These are phyloP conservation scores for Poeciliopsis gracilis DNA, from an alignment of 2,797 vertebrate genomes.

Conservation along the genomic window DNA sequence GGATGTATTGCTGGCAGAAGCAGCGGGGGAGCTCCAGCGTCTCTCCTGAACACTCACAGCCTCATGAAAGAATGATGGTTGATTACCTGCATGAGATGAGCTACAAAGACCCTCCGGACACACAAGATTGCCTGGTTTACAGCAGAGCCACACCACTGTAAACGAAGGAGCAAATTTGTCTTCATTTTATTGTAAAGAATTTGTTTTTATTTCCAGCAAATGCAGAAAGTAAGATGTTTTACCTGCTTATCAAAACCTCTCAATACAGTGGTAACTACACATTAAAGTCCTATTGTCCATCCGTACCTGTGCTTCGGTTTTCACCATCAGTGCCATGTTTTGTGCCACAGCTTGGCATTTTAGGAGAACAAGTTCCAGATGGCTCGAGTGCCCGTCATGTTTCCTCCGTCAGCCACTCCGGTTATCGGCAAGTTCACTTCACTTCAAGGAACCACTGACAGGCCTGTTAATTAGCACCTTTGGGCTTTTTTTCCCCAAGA, in stretches of 20 bases:
- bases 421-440: slow-evolving; percentile 81
- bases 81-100: slow-evolving; percentile 81
- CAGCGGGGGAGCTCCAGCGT: slow-evolving; percentile 63
- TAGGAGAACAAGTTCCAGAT: slow-evolving; percentile 79
- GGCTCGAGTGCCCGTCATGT: slow-evolving; percentile 58
- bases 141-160: slow-evolving; percentile 18
- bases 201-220: slow-evolving; percentile 3
- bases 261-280: slow-evolving; percentile 1
- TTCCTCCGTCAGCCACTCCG: slow-evolving; percentile 66
- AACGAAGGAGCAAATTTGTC: slow-evolving; percentile 19
- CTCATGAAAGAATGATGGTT: slow-evolving; percentile 82
- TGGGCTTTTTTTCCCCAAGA: slow-evolving; percentile 44
- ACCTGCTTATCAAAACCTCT: slow-evolving; percentile 19
- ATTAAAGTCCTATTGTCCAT: slow-evolving; percentile 9
- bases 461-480: slow-evolving; percentile 82
- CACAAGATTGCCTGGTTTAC: slow-evolving; percentile 50
- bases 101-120: slow-evolving; percentile 56
- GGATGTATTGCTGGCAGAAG: slow-evolving; percentile 73
- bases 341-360: slow-evolving; percentile 41
- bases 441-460: slow-evolving; percentile 83
- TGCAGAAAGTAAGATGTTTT: slow-evolving; percentile 15
- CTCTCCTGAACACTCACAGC: slow-evolving; percentile 77
- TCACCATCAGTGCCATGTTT: slow-evolving; percentile 22
- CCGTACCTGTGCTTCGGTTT: slow-evolving; percentile 3
- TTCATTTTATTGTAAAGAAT: slow-evolving; percentile 3